Percentiles rank a stretch among this genome's conserved stretches.
Conservation (phyloP, 1,140 invertebrate genomes). For the Oedothorax gibbosus region DNA sequence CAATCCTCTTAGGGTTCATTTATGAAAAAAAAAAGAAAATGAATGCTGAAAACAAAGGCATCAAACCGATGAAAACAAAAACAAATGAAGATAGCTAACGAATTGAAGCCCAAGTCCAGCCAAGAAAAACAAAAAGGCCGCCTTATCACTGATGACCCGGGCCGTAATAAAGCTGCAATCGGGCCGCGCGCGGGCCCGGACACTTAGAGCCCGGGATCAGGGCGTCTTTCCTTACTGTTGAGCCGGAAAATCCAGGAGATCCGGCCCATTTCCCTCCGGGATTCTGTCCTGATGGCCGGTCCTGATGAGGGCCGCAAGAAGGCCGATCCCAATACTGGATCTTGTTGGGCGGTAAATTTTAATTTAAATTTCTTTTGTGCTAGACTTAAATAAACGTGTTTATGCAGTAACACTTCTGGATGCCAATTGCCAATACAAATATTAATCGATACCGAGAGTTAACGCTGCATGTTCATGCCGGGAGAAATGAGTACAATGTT, state of each 20-base stretch:
- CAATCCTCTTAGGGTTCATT: slow-evolving; percentile 33
- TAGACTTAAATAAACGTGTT: no score
- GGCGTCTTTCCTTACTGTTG: slow-evolving; percentile 60
- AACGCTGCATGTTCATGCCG: no score
- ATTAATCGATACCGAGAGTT: no score
- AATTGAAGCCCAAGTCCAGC: slow-evolving; percentile 42
- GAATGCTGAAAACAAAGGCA: slow-evolving; percentile 41
- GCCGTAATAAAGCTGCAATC: slow-evolving; percentile 59
- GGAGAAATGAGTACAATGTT: no score
- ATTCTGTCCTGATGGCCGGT: slow-evolving; percentile 47
- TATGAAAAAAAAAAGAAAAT: slow-evolving; percentile 26
- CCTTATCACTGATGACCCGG: slow-evolving; percentile 58
- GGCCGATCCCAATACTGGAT: no score
- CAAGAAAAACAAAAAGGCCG: slow-evolving; percentile 2
- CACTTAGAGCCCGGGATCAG: slow-evolving; percentile 57
- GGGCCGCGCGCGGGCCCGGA: slow-evolving; percentile 25
- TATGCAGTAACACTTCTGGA: no score
- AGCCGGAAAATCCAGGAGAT: slow-evolving; percentile 58
- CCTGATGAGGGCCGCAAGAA: slow-evolving; percentile 33
- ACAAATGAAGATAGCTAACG: slow-evolving; percentile 36
- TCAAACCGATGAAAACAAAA: not conserved
- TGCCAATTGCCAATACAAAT: no score
- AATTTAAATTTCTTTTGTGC: no score
- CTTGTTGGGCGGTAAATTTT: no score
- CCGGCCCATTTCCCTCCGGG: slow-evolving; percentile 53